Evolutionary conservation across 2,113 vertebrate species (phyloP).

Genomic region (Gambusia affinis): DNA sequence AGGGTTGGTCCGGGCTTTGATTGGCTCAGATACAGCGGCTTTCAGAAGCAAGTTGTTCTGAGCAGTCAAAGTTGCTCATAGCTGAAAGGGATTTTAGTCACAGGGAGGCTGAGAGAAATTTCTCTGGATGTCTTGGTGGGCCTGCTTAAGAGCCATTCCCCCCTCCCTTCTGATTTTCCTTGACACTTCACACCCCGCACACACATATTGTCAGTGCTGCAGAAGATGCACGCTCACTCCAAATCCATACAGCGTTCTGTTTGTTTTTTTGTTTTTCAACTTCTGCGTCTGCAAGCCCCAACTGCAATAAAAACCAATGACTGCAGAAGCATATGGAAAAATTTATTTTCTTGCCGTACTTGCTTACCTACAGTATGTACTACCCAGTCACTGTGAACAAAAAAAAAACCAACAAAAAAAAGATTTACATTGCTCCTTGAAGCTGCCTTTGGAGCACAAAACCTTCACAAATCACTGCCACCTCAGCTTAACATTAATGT

Average conservation of each 20-base stretch:
- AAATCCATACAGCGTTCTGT: slow-evolving; percentile 36
- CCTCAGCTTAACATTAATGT: slow-evolving; percentile 32
- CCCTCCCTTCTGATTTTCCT: slow-evolving; percentile 10
- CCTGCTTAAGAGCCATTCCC: slow-evolving; percentile 48
- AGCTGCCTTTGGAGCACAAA: not conserved
- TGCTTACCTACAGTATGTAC: not conserved
- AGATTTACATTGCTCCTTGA: not conserved
- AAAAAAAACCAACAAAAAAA: not conserved
- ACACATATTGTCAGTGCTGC: slow-evolving; percentile 14
- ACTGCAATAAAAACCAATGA: not conserved
- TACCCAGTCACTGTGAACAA: not conserved
- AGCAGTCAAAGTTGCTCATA: slow-evolving; percentile 37
- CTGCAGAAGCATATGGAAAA: slow-evolving; percentile 1
- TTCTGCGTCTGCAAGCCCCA: slow-evolving; percentile 16
- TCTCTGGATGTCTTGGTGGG: slow-evolving; percentile 57
- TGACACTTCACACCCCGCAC: slow-evolving; percentile 25
- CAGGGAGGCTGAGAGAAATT: slow-evolving; percentile 45
- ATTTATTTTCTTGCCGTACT: not conserved
- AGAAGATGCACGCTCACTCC: slow-evolving; percentile 12
- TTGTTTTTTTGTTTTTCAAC: not conserved
- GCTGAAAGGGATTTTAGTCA: slow-evolving; percentile 65
- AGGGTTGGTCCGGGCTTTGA: slow-evolving; percentile 44
- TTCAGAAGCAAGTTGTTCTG: slow-evolving; percentile 45
- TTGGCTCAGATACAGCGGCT: slow-evolving; percentile 58
- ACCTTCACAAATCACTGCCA: slow-evolving; percentile 45